These are phyloP conservation scores for Hirtodrosophila histrioides DNA, from an alignment of 2,888 invertebrate genomes.

Conservation along the genomic window DNA sequence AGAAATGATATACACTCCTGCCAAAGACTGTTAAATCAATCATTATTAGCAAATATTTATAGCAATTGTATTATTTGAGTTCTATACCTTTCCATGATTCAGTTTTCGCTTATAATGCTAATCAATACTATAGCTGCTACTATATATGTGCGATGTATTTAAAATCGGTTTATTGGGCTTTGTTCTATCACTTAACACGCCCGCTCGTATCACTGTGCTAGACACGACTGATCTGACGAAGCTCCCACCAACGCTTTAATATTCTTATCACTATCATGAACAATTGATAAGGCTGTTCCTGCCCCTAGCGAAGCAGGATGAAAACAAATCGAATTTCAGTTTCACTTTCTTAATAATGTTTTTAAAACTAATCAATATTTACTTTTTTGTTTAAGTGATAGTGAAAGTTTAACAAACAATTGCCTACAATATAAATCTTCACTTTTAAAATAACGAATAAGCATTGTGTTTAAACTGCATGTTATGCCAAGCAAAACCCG, in stretches of 20 bases:
- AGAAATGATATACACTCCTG: slow-evolving; percentile 78
- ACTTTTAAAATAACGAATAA: slow-evolving; percentile 29
- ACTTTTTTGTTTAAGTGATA: no score
- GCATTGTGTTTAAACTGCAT: background rate
- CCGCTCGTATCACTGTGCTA: slow-evolving; percentile 44
- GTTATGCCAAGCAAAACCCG: slow-evolving; percentile 1
- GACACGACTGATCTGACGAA: slow-evolving; percentile 58
- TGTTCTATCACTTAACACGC: slow-evolving; percentile 44
- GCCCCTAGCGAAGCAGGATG: slow-evolving; percentile 22
- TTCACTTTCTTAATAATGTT: background rate
- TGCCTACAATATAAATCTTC: background rate
- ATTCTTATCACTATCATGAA: slow-evolving; percentile 37
- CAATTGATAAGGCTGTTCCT: slow-evolving; percentile 52
- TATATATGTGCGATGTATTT: slow-evolving; percentile 23
- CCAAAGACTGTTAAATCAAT: slow-evolving; percentile 69
- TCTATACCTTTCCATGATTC: slow-evolving; percentile 49
- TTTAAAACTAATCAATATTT: background rate
- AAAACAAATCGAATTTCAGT: background rate
- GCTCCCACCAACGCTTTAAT: slow-evolving; percentile 37
- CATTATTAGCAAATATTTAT: slow-evolving; percentile 1
- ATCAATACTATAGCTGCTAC: slow-evolving; percentile 6
- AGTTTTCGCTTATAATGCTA: slow-evolving; percentile 1
- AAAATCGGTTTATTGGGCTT: slow-evolving; percentile 12
- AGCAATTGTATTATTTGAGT: background rate
- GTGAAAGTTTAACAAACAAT: no score